Evolutionary conservation across 1,140 invertebrate species (phyloP), one percentile per base, ranked within the genome.

Genomic region (Drosophila truncata): DNA sequence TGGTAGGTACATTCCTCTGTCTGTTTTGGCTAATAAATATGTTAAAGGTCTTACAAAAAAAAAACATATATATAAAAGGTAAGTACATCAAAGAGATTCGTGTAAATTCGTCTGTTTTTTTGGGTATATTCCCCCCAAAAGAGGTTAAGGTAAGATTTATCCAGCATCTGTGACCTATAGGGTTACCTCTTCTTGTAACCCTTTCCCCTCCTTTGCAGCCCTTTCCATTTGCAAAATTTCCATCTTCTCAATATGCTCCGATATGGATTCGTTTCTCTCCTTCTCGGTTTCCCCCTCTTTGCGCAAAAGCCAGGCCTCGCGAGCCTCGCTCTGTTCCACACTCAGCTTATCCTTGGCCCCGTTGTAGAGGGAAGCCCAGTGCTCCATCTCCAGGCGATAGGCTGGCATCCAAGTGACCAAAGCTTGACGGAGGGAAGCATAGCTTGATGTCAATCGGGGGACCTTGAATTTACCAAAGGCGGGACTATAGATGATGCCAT

Each of bases 321-420:
- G 20, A 23, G 9, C 20, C 33, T n/a, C 2, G 5, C 3, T 0
- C 20, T 13, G 20, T n/a, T n/a, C n/a, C n/a, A n/a, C n/a, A 9
- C 13, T 4, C 25, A 33, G 1, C 3, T 4, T 9, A 2, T 31
- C 4, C 13, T 29, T 31, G 4, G 44, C 50, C 47, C 46, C 25
- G 31, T 1, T 13, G 33, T n/a, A 20, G 31, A 46, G n/a, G 10
- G 13, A 4, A 2, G 8, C 16, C 64, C 37, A 62, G 2, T n/a
- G 2, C 16, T 60, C 10, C 3, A 57, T 31, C n/a, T 52, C 13
- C 11, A 44, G 20, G 10, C 33, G 57, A 23, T 54, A 83, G 6
- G 23, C 20, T 4, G 49, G 14, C 50, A 83, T 23, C 80, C 80
- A 83, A 11, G 25, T 14, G 20, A 14, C 33, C 35, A 83, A 41